Evolutionary conservation across 2,797 vertebrate species (phyloP), one percentile per base, ranked within the genome.

Genomic region (Dallia pectoralis): DNA sequence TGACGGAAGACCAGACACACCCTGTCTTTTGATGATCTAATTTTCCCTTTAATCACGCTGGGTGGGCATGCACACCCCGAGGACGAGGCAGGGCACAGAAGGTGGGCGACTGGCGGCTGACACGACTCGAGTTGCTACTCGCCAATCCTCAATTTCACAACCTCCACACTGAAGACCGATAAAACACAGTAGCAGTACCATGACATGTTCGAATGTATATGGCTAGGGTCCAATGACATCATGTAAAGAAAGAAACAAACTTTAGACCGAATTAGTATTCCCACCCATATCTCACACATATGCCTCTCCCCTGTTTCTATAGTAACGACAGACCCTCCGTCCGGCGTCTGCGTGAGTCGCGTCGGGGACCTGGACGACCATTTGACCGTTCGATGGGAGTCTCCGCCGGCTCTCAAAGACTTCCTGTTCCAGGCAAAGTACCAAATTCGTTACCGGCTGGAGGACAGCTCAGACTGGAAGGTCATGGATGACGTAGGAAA

Each of bases 401-500:
- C 93, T 0, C 95, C 95, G 0, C 94, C 94, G 0, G 95, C 95
- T 0, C 92, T 96, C 70, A 96, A 95, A 80, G 95, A 96, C 78
- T 96, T 95, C 84, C 92, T 96, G 30, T 96, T 96, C 86, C 95
- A 95, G 89, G 95, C 95, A 86, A 96, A 96, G 83, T 96, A 96
- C 80, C 95, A 96, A 92, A 96, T 96, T 83, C 93, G 95, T 75
- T 96, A 96, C 86, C 89, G 95, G 0, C 93, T 96, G 71, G 95
- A 96, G 86, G 94, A 96, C 84, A 95, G 93, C 80, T 88, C 87
- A 1, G 95, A 96, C 66, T 96, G 94, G 95, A 96, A 96, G 95
- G 95, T 96, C 65, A 96, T 99, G 87, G 96, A 99, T 3, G 96
- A 98, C 0, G 94, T 98, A 33, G 96, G 97, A 78, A 99, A 99